These are phyloP conservation scores for Loxodonta africana DNA, from an alignment of 2,113 vertebrate genomes.

Conservation along the genomic window DNA sequence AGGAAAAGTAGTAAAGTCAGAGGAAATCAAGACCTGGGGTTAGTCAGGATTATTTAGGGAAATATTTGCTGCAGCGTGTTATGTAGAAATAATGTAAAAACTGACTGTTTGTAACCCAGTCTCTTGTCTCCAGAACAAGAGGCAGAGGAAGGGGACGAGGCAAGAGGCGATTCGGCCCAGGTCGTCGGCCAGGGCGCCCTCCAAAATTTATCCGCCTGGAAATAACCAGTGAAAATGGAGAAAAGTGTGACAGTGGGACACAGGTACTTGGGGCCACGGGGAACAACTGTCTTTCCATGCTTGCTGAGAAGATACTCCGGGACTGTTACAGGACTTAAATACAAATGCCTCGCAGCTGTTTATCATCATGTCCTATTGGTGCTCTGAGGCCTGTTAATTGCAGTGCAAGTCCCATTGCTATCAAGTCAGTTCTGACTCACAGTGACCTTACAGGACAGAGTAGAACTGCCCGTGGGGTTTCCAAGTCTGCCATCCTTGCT, in stretches of 20 bases:
- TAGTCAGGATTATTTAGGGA: background rate
- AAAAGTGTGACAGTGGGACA: conserved; percentile 89
- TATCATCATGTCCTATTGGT: background rate
- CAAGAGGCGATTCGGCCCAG: conserved; percentile 95
- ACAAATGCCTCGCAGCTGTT: background rate
- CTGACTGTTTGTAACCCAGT: conserved; percentile 66
- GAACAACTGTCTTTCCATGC: background rate
- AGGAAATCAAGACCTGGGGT: background rate
- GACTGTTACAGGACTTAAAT: background rate
- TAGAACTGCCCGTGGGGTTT: background rate
- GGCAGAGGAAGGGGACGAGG: conserved; percentile 95
- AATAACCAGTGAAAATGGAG: conserved; percentile 90
- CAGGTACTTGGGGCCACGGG: conserved; percentile 84
- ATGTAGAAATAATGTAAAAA: background rate
- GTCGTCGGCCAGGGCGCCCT: conserved; percentile 94
- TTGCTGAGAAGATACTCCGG: background rate
- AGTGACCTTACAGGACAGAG: background rate
- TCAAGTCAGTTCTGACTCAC: background rate
- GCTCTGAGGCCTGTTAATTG: background rate
- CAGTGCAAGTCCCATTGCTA: background rate
- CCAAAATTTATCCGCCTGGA: conserved; percentile 97
- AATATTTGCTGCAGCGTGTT: background rate
- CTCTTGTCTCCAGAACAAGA: conserved; percentile 91
- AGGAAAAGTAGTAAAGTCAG: background rate
- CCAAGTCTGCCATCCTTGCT: background rate